Evolutionary conservation across 2,888 invertebrate species (phyloP), one percentile per base, ranked within the genome.

Genomic region (Pediacus dermestoides): DNA sequence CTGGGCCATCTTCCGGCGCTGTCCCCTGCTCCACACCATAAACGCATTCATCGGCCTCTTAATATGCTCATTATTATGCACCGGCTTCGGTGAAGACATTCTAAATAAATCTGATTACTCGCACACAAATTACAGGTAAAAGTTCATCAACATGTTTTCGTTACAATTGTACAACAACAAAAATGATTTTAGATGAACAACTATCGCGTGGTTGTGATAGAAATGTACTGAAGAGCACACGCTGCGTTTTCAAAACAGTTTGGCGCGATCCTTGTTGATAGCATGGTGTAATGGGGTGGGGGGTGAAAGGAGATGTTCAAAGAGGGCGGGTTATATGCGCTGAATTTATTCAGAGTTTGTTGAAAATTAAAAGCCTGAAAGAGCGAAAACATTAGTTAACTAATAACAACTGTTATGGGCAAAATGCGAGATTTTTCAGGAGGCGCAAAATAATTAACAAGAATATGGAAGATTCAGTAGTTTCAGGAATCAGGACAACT

Each of bases 21-120:
- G 90, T 3, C 88, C 89, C 16, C 91, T 72, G 1, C 89, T 89
- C 91, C 91, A 92, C 48, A 92, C 91, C 85, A 86, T 85, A 66
- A 85, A 85, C 7, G 85, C 85, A 66, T 86, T 86, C 85, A 86
- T 86, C 23, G 85, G 85, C 37, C 85, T 70, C 61, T 86, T 86
- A 52, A 86, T 83, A 60, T 84, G 81, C 53, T 79, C 78, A 40
- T 73, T 66, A 39, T 69, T 65, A 50, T 70, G 68, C 27, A 61
- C 46, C 31, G 62, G 61, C 28, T 60, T 63, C 30, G 61, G 58
- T 2, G 61, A 59, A 4, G 63, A 55, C 62, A 61, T 60, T 28
- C 16, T n/a, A n/a, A n/a, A n/a, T n/a, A n/a, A n/a, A n/a, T n/a
- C 44, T 28, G 31, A 4, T 2, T n/a, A 9, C 11, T 23, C 9